These are phyloP conservation scores for Zaprionus obscuricornis DNA, from an alignment of 2,888 invertebrate species.

Conservation along the genomic window DNA sequence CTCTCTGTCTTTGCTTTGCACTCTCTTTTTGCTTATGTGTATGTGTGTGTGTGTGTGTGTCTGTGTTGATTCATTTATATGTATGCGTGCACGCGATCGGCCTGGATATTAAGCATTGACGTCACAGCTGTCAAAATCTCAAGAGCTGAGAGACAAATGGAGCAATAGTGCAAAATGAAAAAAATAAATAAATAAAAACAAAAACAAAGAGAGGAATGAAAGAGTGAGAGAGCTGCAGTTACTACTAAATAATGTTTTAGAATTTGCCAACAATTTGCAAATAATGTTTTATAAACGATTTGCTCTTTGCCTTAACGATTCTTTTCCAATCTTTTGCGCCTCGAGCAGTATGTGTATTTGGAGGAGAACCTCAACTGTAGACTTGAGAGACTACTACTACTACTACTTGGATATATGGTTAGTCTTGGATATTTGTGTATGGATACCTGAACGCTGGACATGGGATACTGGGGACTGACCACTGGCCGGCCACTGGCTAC, in stretches of 20 bases:
- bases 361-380: neutral
- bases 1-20: neutral
- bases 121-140: conserved; percentile 57
- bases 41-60: conserved; percentile 24
- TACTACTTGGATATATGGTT: no score
- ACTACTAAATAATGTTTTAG: conserved; percentile 27
- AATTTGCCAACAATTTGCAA: conserved; percentile 57
- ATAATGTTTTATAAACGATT: conserved; percentile 65
- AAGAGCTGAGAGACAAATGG: conserved; percentile 1
- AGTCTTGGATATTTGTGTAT: no score
- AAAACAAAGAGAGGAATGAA: neutral
- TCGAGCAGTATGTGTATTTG: conserved; percentile 17
- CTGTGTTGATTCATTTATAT: conserved; percentile 1
- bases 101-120: conserved; percentile 67
- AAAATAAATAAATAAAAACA: no score
- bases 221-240: conserved; percentile 7
- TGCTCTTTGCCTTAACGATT: conserved; percentile 43
- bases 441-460: no score
- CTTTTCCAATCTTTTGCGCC: conserved; percentile 23
- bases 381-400: no score
- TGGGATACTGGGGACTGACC: conserved; percentile 8
- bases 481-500: conserved; percentile 14
- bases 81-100: conserved; percentile 51
- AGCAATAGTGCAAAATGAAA: neutral
- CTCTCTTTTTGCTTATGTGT: conserved; percentile 5